Evolutionary conservation across 1,140 invertebrate species (phyloP).

Genomic region (Leptinotarsa texana): DNA sequence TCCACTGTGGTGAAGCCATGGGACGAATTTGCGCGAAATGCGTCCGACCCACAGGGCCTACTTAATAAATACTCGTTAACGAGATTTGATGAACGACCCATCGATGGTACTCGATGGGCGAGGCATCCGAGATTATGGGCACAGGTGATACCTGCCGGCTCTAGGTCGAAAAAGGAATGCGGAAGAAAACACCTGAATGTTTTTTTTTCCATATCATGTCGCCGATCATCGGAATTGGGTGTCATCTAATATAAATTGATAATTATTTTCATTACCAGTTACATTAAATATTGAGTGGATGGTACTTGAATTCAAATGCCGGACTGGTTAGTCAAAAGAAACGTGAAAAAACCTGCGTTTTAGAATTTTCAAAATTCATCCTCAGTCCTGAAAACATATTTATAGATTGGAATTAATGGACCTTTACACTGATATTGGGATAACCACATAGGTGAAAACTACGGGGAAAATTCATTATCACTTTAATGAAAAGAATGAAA

Average conservation of each 20-base stretch:
- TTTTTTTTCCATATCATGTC: conserved; percentile 17
- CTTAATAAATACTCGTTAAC: conserved; percentile 17
- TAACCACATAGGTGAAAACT: no score
- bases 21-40: background rate
- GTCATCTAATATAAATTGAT: no score
- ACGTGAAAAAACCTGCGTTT: no score
- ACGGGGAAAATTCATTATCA: no score
- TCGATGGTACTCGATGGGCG: conserved; percentile 18
- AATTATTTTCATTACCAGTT: no score
- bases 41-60: conserved; percentile 6
- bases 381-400: no score
- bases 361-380: no score
- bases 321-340: background rate
- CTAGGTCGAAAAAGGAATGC: conserved; percentile 23
- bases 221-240: conserved; percentile 10
- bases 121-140: conserved; percentile 28
- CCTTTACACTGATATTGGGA: no score
- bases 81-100: conserved; percentile 23
- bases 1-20: background rate
- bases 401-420: no score
- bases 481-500: no score
- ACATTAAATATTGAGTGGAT: no score
- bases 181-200: conserved; percentile 15
- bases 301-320: background rate
- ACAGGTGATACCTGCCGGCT: conserved; percentile 27